Conservation (phyloP, 2,797 vertebrate species). For the Acropternis orthonyx region DNA sequence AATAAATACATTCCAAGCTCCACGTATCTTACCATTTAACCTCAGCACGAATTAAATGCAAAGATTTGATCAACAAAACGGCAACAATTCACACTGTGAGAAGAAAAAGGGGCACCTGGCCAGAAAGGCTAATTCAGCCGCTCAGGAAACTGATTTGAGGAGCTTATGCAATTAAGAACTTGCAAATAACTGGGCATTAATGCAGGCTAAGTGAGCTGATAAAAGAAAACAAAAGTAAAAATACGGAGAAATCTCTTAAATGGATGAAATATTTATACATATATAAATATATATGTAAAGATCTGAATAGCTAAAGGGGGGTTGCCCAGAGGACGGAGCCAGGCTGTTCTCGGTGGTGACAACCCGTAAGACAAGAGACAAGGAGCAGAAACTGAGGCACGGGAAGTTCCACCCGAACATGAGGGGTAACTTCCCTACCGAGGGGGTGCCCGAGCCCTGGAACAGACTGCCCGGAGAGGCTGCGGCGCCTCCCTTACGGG, state of each 20-base stretch:
- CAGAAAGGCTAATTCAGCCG: accelerated
- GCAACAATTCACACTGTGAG: accelerated
- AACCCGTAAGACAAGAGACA: not conserved
- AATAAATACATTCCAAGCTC: not conserved
- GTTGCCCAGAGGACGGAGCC: not conserved
- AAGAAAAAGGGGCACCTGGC: not conserved
- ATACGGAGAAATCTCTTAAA: accelerated
- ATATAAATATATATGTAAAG: too few species aligned
- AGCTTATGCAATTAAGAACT: not conserved
- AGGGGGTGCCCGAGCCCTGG: too few species aligned
- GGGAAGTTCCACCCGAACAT: too few species aligned
- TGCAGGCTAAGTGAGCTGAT: accelerated
- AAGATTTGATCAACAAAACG: not conserved
- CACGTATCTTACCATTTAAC: accelerated
- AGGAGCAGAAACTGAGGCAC: not conserved
- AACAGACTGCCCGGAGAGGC: too few species aligned
- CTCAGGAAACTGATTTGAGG: not conserved
- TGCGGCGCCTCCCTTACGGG: too few species aligned
- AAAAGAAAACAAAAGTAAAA: accelerated
- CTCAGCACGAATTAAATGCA: not conserved
- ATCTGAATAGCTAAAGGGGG: not conserved
- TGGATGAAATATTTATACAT: accelerated
- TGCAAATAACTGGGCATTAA: not conserved
- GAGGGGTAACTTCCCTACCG: too few species aligned
- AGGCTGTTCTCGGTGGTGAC: not conserved